Evolutionary conservation across 1,140 invertebrate species (phyloP), one percentile per base, ranked within the genome.

Genomic region (Bradysia coprophila): DNA sequence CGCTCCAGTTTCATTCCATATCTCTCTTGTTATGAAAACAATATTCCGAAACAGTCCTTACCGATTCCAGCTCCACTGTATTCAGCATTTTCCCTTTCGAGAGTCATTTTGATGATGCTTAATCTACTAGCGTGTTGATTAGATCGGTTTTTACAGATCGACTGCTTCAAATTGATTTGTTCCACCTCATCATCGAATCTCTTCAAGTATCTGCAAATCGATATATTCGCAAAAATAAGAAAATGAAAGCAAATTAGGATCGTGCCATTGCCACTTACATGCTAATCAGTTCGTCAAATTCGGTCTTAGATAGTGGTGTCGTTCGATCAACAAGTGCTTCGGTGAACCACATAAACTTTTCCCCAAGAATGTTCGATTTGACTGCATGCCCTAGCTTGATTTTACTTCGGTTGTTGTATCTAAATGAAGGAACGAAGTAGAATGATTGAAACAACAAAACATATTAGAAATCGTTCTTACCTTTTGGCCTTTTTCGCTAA

Each of bases 121-220:
- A 81, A 72, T 46, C 82, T 67, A 49, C 70, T 80, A 1, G 75
- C 77, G 57, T 85, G 79, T 50, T 84, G 81, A 43, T 60, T 52
- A 0, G 51, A 46, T 19, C 76, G 65, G 51, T 71, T 75, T 55
- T 75, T 81, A 13, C 78, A 75, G 31, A 85, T 71, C 0, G 77
- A 78, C 50, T 80, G 75, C 53, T 83, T 84, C 3, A 83, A 59
- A 18, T 60, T 53, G 50, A 87, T 85, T 58, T 82, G 78, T 48
- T 76, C 70, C 22, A 84, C 55, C 64, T 87, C 81, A 45, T 81
- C 77, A 50, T 83, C 72, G 61, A 85, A 79, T 38, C 81, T 63
- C 2, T 56, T 48, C 39, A 77, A 49, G 45, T 57, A 56, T 13
- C 15, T 43, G n/a, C n/a, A n/a, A n/a, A n/a, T n/a, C n/a, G n/a